phyloP scores from a whole-genome alignment of 2,797 vertebrate species.

The Thunnus albacares region DNA sequence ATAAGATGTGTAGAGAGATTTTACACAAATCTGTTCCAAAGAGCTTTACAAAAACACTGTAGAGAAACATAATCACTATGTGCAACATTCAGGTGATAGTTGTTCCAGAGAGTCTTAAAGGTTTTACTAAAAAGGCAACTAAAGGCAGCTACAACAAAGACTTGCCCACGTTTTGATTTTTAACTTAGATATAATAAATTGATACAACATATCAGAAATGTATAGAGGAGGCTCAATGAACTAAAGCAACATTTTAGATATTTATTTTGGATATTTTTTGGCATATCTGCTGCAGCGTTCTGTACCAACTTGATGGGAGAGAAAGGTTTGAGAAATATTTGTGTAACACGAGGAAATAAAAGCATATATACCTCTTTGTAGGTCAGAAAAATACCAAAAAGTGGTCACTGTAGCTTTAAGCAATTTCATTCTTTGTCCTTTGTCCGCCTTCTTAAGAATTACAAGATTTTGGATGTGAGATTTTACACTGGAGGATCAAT shows the following conservation, averaged over 20 bases:
- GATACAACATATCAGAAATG: background rate
- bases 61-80: background rate
- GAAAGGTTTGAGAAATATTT: background rate
- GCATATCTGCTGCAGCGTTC: background rate
- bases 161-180: background rate
- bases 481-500: background rate
- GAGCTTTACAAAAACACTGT: background rate
- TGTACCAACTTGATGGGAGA: background rate
- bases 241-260: background rate
- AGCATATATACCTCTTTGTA: background rate
- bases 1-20: background rate
- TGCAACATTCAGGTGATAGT: background rate
- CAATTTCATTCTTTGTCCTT: background rate
- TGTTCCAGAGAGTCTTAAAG: background rate
- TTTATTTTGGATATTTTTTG: no score
- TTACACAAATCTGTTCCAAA: background rate
- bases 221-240: background rate
- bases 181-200: background rate
- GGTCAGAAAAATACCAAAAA: background rate
- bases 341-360: background rate
- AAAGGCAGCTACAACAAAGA: background rate
- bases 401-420: background rate
- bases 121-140: background rate
- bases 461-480: background rate
- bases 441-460: background rate